Percentiles rank a stretch among this genome's conserved stretches.
Conservation (phyloP, 2,113 vertebrate species). For the Tauraco erythrolophus region DNA sequence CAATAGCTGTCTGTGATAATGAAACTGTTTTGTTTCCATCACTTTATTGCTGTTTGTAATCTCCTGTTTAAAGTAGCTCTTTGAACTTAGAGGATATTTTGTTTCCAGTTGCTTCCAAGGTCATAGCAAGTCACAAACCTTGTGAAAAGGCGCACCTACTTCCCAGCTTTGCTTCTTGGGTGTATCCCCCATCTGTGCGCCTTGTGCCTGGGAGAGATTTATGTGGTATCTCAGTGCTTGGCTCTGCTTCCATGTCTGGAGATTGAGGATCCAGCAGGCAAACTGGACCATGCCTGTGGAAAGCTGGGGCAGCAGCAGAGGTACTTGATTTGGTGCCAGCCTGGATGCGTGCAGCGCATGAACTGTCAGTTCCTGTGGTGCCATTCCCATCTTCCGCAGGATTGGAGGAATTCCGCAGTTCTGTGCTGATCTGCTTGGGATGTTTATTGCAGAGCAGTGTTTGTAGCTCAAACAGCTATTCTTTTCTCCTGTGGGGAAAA, state of each 20-base stretch:
- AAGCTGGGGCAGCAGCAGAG: neutral
- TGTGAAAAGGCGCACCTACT: neutral
- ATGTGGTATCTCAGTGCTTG: fast-evolving
- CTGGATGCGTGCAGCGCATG: neutral
- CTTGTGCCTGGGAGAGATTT: neutral
- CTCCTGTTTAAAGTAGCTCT: neutral
- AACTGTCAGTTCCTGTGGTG: neutral
- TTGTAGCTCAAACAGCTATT: neutral
- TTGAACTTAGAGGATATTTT: neutral
- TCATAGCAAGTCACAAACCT: neutral
- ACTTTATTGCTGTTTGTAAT: neutral
- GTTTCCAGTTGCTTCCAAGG: neutral
- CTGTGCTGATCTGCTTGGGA: neutral
- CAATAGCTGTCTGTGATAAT: neutral
- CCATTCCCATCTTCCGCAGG: fast-evolving
- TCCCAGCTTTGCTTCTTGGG: fast-evolving
- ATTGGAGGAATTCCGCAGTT: neutral
- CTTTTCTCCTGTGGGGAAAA: neutral
- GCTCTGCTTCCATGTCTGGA: neutral
- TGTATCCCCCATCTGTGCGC: neutral
- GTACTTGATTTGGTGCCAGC: neutral
- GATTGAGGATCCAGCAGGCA: neutral
- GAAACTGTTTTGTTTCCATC: neutral
- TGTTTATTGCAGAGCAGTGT: neutral
- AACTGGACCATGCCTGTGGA: fast-evolving